A percentile compares a stretch with the other conserved stretches of the same genome.
phyloP scores from a whole-genome alignment of 2,888 invertebrate species.

The Hypsopygia costalis region DNA sequence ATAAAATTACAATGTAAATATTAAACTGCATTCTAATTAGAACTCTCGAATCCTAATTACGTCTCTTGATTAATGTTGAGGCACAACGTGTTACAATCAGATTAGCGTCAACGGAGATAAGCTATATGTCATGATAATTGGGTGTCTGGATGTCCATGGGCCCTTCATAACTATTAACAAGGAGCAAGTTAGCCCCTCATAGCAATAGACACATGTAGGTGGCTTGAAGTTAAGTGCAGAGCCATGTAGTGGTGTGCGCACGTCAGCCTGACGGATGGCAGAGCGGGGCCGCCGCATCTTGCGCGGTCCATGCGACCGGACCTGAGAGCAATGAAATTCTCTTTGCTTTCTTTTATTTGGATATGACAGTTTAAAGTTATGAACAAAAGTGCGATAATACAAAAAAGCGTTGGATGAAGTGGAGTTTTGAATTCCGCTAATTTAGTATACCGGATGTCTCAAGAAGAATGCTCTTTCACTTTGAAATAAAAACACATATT shows the following conservation, averaged over 20 bases:
- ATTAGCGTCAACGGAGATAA: background rate
- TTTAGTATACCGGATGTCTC: too few relatives aligned
- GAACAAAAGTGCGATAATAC: too few relatives aligned
- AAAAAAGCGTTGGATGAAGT: too few relatives aligned
- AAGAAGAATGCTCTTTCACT: too few relatives aligned
- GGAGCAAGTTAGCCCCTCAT: constrained; percentile 59
- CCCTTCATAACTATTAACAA: constrained; percentile 59
- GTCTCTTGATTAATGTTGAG: background rate
- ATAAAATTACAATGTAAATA: too few relatives aligned
- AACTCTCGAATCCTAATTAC: background rate
- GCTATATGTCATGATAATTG: constrained; percentile 50
- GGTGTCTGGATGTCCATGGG: constrained; percentile 47
- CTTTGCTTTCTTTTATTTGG: constrained; percentile 1
- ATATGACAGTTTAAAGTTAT: background rate
- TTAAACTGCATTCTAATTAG: background rate
- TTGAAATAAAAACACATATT: too few relatives aligned
- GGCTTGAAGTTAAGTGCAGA: constrained; percentile 65
- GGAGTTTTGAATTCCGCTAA: too few relatives aligned
- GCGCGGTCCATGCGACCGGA: constrained; percentile 28
- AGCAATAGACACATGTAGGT: constrained; percentile 62
- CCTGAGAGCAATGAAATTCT: background rate
- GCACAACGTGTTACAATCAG: constrained; percentile 1
- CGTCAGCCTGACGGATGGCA: constrained; percentile 71
- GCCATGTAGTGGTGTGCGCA: constrained; percentile 53
- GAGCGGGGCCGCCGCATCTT: constrained; percentile 46